Percentiles rank a stretch among this genome's conserved stretches.
phyloP scores from a whole-genome alignment of 2,797 vertebrate species.

The Caiman crocodilus region DNA sequence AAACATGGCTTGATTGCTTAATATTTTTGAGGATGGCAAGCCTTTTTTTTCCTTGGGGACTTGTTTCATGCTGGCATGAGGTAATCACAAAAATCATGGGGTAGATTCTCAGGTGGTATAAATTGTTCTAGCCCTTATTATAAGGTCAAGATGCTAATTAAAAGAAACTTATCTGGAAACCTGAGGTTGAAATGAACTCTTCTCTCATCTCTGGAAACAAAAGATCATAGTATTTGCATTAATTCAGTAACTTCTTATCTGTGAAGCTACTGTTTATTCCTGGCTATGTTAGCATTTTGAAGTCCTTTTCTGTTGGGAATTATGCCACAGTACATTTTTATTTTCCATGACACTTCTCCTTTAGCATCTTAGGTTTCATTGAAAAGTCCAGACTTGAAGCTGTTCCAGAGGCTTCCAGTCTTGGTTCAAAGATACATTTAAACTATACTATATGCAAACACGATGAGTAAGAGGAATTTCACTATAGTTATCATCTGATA shows the following conservation, averaged over 20 bases:
- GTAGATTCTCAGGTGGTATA: conserved; percentile 25
- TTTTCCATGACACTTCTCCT: conserved; percentile 31
- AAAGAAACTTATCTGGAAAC: conserved; percentile 52
- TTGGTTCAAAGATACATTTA: not conserved
- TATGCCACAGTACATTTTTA: not conserved
- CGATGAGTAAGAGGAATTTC: not conserved
- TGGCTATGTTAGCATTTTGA: not conserved
- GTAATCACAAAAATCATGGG: conserved; percentile 54
- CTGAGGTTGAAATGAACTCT: conserved; percentile 33
- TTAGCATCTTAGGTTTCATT: not conserved
- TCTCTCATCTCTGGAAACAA: conserved; percentile 9
- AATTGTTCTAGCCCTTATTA: conserved; percentile 21
- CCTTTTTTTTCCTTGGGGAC: conserved; percentile 56
- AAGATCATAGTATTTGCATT: conserved; percentile 1
- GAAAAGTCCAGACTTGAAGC: not conserved
- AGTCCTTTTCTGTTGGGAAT: not conserved
- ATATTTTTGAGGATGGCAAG: conserved; percentile 69
- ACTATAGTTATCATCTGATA: not conserved
- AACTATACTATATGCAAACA: not conserved
- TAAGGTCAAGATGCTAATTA: conserved; percentile 45
- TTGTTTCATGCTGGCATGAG: conserved; percentile 48
- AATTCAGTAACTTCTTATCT: not conserved
- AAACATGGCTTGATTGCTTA: conserved; percentile 67
- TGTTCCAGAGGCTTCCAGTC: not conserved
- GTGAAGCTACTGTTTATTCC: not conserved